Evolutionary conservation across 1,140 invertebrate species (phyloP).

Genomic region (Megalonaias nervosa): DNA sequence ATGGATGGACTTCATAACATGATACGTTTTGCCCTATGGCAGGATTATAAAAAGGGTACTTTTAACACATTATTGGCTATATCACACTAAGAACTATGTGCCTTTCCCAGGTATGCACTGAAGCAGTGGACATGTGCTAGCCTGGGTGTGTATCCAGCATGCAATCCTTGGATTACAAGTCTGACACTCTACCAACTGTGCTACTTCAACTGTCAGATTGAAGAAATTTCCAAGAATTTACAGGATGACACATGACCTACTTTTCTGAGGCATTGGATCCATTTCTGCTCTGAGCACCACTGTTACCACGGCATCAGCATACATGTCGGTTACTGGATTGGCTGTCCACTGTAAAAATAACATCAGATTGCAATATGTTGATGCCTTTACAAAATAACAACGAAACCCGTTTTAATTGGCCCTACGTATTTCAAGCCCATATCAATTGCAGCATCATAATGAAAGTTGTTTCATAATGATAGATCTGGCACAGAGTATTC

Average conservation of each 20-base stretch:
- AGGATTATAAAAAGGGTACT: not conserved
- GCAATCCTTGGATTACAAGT: too few relatives aligned
- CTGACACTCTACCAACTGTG: too few relatives aligned
- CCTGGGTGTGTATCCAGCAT: not conserved
- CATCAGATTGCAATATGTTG: not conserved
- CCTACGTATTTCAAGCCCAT: too few relatives aligned
- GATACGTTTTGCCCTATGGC: not conserved
- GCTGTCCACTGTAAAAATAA: constrained; percentile 85
- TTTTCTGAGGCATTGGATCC: constrained; percentile 62
- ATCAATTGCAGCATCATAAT: too few relatives aligned
- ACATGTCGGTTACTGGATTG: constrained; percentile 97
- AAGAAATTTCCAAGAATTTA: not conserved
- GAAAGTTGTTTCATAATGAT: too few relatives aligned
- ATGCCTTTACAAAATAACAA: not conserved
- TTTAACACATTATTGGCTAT: too few relatives aligned
- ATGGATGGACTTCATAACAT: not conserved
- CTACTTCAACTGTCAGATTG: not conserved
- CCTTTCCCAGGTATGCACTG: too few relatives aligned
- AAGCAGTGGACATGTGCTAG: too few relatives aligned
- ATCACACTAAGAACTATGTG: too few relatives aligned
- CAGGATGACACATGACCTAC: constrained; percentile 36
- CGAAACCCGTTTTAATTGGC: too few relatives aligned
- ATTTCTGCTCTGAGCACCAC: constrained; percentile 72
- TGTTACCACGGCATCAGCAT: constrained; percentile 93
- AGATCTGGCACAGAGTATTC: too few relatives aligned